Percentiles rank a stretch among this genome's conserved stretches.
Conservation (phyloP, 2,888 invertebrate species). For the Lucinisca nassula region DNA sequence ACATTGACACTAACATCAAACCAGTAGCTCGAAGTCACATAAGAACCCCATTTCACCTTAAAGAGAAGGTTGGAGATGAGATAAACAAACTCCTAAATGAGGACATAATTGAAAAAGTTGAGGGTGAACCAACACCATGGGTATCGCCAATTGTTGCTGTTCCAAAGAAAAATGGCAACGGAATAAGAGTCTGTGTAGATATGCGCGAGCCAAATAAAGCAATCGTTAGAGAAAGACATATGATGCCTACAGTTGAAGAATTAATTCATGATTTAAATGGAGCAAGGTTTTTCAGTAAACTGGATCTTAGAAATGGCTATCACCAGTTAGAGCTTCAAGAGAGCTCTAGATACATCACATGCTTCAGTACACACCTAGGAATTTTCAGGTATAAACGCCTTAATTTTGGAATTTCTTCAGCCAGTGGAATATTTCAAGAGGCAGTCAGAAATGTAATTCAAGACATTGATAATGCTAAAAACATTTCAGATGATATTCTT, state of each 20-base stretch:
- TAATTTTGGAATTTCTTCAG: constrained; percentile 82
- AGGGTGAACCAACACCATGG: constrained; percentile 73
- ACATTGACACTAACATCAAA: constrained; percentile 48
- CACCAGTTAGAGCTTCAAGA: constrained; percentile 70
- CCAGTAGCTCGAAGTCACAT: constrained; percentile 46
- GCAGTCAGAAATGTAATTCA: constrained; percentile 84
- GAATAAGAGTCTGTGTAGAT: constrained; percentile 73
- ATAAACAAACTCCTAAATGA: constrained; percentile 42
- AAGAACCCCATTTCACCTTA: constrained; percentile 60
- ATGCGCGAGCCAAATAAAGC: constrained; percentile 74
- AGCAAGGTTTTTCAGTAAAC: constrained; percentile 64
- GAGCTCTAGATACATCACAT: constrained; percentile 75
- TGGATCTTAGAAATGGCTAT: constrained; percentile 72
- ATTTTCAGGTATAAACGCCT: constrained; percentile 69
- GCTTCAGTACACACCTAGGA: constrained; percentile 72
- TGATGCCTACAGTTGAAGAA: constrained; percentile 70
- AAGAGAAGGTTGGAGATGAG: constrained; percentile 55
- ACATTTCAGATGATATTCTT: constrained; percentile 87
- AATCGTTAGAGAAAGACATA: constrained; percentile 65
- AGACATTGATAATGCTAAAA: constrained; percentile 83
- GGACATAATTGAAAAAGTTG: constrained; percentile 61
- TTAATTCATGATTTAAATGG: constrained; percentile 72
- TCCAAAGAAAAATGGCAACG: constrained; percentile 52
- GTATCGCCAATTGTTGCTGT: constrained; percentile 63
- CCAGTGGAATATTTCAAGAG: constrained; percentile 88